Evolutionary conservation across 2,113 vertebrate genomes (phyloP), one percentile per base, ranked within the genome.

Genomic region (Chlorodrepanis virens): DNA sequence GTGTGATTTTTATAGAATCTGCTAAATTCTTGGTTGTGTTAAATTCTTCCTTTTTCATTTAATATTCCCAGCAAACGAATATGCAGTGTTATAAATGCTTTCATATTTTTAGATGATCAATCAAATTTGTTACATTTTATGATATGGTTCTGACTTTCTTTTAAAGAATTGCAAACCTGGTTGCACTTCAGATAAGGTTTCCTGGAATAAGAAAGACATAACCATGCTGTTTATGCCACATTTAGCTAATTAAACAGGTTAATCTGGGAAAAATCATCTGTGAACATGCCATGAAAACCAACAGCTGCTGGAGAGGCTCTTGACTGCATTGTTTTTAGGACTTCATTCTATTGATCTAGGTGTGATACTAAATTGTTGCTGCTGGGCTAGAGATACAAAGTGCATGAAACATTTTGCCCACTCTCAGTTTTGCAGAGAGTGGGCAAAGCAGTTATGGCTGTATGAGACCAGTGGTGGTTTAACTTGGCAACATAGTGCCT

Each of bases 1-100:
- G 44, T 81, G 56, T 70, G 76, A 88, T 86, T 93, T 94, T 92
- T 88, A 94, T 63, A 82, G 72, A 84, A 72, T 89, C 82, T 71
- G 27, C n/a, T 87, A 64, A 78, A 74, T 91, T 90, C 52, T 53
- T 84, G 20, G 25, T 64, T 64, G 44, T 22, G 24, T 64, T 82
- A 75, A 76, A 79, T 79, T 89, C 61, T 68, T 78, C 47, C 39
- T 39, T 84, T 78, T 93, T 65, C 14, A 89, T 81, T 44, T 39
- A 49, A 25, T 72, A 57, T 86, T 90, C 35, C 54, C 88, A 95
- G 72, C 7, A 89, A 87, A 69, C 25, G 27, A 88, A 57, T 80
- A 68, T 20, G 57, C 14, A 50, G 19, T 10, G 9, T 57, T 75
- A 76, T 49, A 81, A 88, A 61, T 52, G 35, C 42, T 78, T 74